A percentile compares a stretch with the other conserved stretches of the same genome.
Conservation (phyloP, 2,113 vertebrate genomes). For the Guaruba guarouba region DNA sequence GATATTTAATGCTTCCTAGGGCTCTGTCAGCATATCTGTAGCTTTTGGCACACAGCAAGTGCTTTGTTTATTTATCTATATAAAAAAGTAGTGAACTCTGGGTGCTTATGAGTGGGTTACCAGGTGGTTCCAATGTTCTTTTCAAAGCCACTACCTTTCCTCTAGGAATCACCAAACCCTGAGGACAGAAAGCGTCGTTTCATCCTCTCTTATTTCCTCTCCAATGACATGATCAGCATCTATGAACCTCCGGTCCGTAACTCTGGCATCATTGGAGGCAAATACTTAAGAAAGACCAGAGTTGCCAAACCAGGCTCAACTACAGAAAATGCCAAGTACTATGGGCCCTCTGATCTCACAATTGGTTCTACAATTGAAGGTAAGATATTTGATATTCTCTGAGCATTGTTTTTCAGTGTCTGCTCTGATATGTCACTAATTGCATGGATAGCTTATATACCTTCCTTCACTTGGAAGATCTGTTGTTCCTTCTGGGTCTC, state of each 20-base stretch:
- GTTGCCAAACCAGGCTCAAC: conserved; percentile 81
- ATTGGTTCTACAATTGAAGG: conserved; percentile 87
- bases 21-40: not conserved
- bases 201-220: conserved; percentile 86
- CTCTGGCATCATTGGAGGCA: conserved; percentile 87
- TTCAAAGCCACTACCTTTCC: not conserved
- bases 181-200: conserved; percentile 82
- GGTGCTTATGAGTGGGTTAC: not conserved
- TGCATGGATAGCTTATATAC: not conserved
- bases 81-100: not conserved
- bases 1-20: not conserved
- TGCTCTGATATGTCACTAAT: not conserved
- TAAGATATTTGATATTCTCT: conserved; percentile 41
- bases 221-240: conserved; percentile 86
- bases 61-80: not conserved
- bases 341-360: conserved; percentile 84
- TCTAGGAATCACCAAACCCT: conserved; percentile 84
- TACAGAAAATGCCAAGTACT: conserved; percentile 80
- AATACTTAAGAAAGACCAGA: conserved; percentile 81
- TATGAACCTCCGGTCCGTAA: conserved; percentile 84
- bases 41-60: not conserved
- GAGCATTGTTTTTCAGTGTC: not conserved
- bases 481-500: not conserved
- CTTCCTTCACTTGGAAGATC: not conserved
- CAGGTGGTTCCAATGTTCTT: not conserved